Evolutionary conservation across 2,113 vertebrate species (phyloP).

Genomic region (Lophius piscatorius): DNA sequence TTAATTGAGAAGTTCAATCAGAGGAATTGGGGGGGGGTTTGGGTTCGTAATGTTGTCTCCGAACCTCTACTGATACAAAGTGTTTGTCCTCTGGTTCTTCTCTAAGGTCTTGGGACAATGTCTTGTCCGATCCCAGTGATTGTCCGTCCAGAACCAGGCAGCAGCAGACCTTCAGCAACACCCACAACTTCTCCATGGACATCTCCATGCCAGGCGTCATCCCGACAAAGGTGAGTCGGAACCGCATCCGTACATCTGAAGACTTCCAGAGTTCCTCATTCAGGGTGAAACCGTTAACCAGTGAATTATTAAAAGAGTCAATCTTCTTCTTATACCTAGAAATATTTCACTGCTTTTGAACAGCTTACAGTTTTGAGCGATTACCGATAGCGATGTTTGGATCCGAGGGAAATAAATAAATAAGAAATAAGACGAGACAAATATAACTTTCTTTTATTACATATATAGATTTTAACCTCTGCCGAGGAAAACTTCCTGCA

Average conservation of each 20-base stretch:
- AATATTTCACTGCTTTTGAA: too few relatives aligned
- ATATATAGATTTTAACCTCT: too few relatives aligned
- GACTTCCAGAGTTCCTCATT: neutral
- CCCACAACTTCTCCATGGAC: constrained; percentile 88
- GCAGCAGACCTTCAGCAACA: constrained; percentile 77
- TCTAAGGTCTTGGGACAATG: constrained; percentile 84
- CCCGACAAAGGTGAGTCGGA: constrained; percentile 84
- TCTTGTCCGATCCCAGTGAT: constrained; percentile 79
- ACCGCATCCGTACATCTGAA: neutral
- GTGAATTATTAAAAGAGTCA: too few relatives aligned
- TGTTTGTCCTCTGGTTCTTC: constrained; percentile 1
- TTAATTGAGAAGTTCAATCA: too few relatives aligned
- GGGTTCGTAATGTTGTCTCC: neutral
- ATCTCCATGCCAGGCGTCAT: constrained; percentile 92
- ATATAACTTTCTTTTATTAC: too few relatives aligned
- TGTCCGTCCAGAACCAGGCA: constrained; percentile 81
- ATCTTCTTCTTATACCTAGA: too few relatives aligned
- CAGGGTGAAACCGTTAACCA: neutral
- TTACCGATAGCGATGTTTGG: too few relatives aligned
- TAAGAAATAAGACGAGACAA: too few relatives aligned
- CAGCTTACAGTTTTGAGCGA: too few relatives aligned
- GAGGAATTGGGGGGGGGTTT: too few relatives aligned
- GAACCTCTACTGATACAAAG: neutral
- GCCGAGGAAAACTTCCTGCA: too few relatives aligned
- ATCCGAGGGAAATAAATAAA: too few relatives aligned